Evolutionary conservation across 2,888 invertebrate species (phyloP).

Genomic region (Cephus pygmeus): DNA sequence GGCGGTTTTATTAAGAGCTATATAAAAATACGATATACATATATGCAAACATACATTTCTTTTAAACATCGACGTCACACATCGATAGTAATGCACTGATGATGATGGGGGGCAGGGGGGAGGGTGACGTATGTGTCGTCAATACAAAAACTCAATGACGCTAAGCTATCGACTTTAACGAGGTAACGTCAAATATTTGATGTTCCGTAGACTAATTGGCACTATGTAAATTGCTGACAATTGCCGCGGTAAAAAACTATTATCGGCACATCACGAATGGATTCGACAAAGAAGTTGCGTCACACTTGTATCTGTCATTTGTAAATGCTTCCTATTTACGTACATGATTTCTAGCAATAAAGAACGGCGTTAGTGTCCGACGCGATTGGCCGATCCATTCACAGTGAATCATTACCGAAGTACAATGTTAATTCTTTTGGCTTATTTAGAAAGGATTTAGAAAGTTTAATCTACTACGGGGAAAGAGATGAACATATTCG

Average conservation of each 20-base stretch:
- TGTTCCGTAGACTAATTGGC: conserved; percentile 17
- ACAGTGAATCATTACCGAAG: too few relatives aligned
- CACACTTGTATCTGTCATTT: conserved; percentile 3
- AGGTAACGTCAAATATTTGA: conserved; percentile 29
- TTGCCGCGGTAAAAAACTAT: conserved; percentile 26
- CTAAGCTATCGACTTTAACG: conserved; percentile 13
- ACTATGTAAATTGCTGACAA: conserved; percentile 23
- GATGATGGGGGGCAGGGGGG: too few relatives aligned
- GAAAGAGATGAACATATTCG: conserved; percentile 9
- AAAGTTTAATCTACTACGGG: conserved; percentile 48
- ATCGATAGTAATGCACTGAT: too few relatives aligned
- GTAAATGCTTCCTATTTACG: neutral
- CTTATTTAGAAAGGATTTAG: conserved; percentile 47
- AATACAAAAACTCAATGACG: too few relatives aligned
- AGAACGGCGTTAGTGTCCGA: too few relatives aligned
- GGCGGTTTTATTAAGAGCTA: too few relatives aligned
- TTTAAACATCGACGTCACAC: too few relatives aligned
- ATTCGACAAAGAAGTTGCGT: conserved; percentile 34
- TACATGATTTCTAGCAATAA: too few relatives aligned
- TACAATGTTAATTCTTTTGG: conserved; percentile 6
- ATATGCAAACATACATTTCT: too few relatives aligned
- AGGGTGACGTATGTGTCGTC: too few relatives aligned
- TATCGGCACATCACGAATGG: conserved; percentile 30
- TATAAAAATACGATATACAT: too few relatives aligned
- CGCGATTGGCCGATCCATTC: too few relatives aligned